Evolutionary conservation across 2,888 invertebrate species (phyloP).

Genomic region (Galerucella calmariensis): DNA sequence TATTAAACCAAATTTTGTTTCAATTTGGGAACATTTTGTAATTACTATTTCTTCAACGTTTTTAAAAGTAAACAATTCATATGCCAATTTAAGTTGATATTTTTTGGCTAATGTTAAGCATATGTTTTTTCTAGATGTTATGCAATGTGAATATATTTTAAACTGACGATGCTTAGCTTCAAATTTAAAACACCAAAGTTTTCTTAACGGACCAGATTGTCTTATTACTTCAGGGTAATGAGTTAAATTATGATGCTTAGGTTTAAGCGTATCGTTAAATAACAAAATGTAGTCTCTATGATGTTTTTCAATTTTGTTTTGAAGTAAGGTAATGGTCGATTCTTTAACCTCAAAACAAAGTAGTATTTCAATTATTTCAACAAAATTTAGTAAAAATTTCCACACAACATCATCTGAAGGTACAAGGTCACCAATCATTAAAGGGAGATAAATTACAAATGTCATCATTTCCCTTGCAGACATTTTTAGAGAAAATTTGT

Average conservation of each 20-base stretch:
- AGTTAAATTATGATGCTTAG: too few species aligned
- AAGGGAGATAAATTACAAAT: constrained; percentile 45
- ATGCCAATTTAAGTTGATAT: constrained; percentile 4
- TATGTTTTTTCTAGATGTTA: constrained; percentile 51
- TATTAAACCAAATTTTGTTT: constrained; percentile 2
- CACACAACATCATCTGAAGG: constrained; percentile 48
- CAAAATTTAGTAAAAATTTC: constrained; percentile 45
- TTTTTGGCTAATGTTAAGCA: constrained; percentile 44
- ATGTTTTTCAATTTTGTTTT: constrained; percentile 34
- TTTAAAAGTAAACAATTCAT: neutral
- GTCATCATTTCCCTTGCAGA: constrained; percentile 51
- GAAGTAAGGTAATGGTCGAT: constrained; percentile 28
- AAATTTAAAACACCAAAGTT: too few species aligned
- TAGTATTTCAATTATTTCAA: constrained; percentile 49
- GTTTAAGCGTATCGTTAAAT: too few species aligned
- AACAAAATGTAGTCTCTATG: too few species aligned
- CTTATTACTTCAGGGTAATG: too few species aligned
- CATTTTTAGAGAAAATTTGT: constrained; percentile 37
- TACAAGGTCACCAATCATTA: constrained; percentile 50
- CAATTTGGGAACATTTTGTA: neutral
- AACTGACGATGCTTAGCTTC: too few species aligned
- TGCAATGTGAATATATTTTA: constrained; percentile 21
- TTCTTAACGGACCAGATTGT: too few species aligned
- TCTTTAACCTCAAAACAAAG: constrained; percentile 36
- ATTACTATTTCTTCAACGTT: neutral